Evolutionary conservation across 2,797 vertebrate species (phyloP), one percentile per base, ranked within the genome.

Genomic region (Rhyacichthys aspro): DNA sequence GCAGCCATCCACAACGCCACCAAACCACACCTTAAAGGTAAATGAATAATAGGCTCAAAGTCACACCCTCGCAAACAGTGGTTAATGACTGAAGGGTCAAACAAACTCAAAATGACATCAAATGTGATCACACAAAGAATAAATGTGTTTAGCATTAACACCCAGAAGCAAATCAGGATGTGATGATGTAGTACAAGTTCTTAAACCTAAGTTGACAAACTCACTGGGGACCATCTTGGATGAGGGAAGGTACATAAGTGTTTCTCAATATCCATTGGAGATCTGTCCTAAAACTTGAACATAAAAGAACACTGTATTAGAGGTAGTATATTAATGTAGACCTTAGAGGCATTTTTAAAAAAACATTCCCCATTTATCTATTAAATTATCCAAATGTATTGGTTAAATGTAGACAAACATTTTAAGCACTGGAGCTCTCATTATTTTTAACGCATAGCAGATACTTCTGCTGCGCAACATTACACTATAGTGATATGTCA

Each of bases 161-260:
- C 11, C 3, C 0, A 53, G 54, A 19, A 41, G 9, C 39, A 33
- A 3, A 46, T 42, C 1, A 34, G 10, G 11, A 17, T 59, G 23
- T 55, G 28, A 7, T 41, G 11, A 41, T 41, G 38, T 41, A 16
- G 42, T 43, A 43, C 7, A 45, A 32, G 7, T 18, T 9, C 18
- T 16, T 43, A 47, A 11, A 11, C 15, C 16, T 9, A 1, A 17
- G 18, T 43, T 65, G 42, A 10, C 5, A 17, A 18, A 95, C 95
- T 84, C 86, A 98, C 95, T 96, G 95, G 44, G 95, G 96, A 14
- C 95, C 96, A 58, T 98, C 93, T 76, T 98, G 96, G 82, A 98
- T 96, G 63, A 95, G 84, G 1, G 95, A 96, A 1, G 95, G 95
- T 59, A 96, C 90, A 1, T 94, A 94, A 0, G 85, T 87, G 87